phyloP scores from a whole-genome alignment of 2,888 invertebrate species.

The Mellilla xanthometata region DNA sequence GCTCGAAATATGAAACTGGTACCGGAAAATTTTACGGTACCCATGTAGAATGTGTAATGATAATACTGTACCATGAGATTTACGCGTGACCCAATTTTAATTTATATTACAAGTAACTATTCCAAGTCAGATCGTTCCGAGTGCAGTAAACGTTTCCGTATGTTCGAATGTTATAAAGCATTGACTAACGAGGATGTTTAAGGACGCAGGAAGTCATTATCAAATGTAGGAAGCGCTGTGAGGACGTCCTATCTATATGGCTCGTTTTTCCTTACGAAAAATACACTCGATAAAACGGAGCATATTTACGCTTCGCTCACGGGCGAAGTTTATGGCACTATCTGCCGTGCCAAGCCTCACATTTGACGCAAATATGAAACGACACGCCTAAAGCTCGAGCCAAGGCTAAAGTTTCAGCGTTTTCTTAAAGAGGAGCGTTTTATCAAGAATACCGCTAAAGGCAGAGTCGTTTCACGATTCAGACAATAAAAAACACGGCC shows the following conservation, averaged over 20 bases:
- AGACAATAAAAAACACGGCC: constrained; percentile 50
- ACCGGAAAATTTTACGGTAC: constrained; percentile 56
- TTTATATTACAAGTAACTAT: no score
- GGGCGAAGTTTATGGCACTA: constrained; percentile 50
- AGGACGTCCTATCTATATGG: constrained; percentile 42
- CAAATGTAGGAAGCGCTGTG: constrained; percentile 70
- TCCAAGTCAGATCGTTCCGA: constrained; percentile 41
- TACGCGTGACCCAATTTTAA: constrained; percentile 60
- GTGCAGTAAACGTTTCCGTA: constrained; percentile 59
- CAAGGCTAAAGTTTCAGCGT: neutral
- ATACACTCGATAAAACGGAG: constrained; percentile 35
- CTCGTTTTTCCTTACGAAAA: constrained; percentile 24
- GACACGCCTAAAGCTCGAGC: constrained; percentile 1
- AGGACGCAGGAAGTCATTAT: constrained; percentile 78
- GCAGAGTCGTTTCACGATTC: constrained; percentile 11
- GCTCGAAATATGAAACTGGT: constrained; percentile 61
- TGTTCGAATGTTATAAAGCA: constrained; percentile 58
- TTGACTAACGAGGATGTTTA: constrained; percentile 66
- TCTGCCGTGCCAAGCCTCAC: constrained; percentile 30
- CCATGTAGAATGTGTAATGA: constrained; percentile 32
- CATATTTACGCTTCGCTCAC: constrained; percentile 43
- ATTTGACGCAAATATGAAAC: constrained; percentile 11
- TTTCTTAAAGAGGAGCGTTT: neutral
- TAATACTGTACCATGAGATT: constrained; percentile 38
- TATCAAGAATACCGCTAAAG: neutral